phyloP scores from a whole-genome alignment of 2,113 vertebrate species.

The Notothenia rossii region DNA sequence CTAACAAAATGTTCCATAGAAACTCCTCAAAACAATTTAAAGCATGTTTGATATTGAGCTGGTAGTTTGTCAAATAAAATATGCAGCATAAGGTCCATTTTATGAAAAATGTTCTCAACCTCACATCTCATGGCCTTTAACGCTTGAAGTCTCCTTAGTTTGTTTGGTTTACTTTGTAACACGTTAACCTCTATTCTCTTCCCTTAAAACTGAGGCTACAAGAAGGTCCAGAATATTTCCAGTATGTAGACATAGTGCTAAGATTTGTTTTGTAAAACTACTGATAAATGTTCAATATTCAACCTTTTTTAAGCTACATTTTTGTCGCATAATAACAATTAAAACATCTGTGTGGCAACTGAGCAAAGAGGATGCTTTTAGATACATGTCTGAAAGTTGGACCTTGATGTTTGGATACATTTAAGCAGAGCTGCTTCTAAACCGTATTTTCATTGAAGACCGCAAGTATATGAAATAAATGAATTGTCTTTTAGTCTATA shows the following conservation, averaged over 20 bases:
- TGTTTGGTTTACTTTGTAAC: too few relatives aligned
- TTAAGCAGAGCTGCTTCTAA: neutral
- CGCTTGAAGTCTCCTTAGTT: too few relatives aligned
- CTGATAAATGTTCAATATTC: neutral
- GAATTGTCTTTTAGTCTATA: neutral
- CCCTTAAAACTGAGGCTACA: too few relatives aligned
- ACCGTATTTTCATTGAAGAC: neutral
- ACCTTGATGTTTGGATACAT: neutral
- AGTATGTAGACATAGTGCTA: slow-evolving; percentile 4
- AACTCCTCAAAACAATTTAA: neutral
- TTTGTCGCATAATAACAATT: neutral
- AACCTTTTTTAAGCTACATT: neutral
- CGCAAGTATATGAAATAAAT: neutral
- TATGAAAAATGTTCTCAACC: neutral
- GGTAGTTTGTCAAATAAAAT: neutral
- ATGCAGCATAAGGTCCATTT: neutral
- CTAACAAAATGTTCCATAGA: neutral
- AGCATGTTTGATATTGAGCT: neutral
- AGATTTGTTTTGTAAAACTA: slow-evolving; percentile 3
- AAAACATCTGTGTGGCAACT: neutral
- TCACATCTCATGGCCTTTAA: neutral
- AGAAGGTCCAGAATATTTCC: neutral
- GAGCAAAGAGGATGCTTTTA: neutral
- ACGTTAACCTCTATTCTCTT: too few relatives aligned
- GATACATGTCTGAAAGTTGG: neutral